Percentiles rank a stretch among this genome's conserved stretches.
Evolutionary conservation across 1,140 invertebrate genomes (phyloP).

Genomic region (Anastrepha ludens): DNA sequence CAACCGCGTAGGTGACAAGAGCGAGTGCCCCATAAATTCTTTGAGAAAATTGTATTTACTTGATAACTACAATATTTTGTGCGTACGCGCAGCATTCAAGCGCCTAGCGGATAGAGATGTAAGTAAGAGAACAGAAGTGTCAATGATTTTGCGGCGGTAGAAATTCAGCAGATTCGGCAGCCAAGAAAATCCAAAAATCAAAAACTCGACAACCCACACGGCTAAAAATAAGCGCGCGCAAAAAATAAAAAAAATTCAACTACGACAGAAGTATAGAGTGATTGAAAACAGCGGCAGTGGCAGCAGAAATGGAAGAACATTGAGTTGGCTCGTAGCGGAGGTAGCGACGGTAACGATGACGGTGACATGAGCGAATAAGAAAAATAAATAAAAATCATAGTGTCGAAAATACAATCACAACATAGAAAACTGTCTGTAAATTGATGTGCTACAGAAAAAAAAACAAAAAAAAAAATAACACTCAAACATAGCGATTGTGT

Average conservation of each 20-base stretch:
- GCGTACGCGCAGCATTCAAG: neutral
- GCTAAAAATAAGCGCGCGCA: constrained; percentile 14
- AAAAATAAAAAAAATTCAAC: neutral
- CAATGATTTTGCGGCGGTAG: constrained; percentile 6
- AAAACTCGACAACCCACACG: constrained; percentile 15
- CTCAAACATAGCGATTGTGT: neutral
- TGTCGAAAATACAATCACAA: neutral
- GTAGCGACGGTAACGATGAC: constrained; percentile 6
- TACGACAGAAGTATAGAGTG: neutral
- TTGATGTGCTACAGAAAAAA: neutral
- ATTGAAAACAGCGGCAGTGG: neutral
- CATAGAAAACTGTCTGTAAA: neutral
- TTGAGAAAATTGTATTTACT: constrained; percentile 38
- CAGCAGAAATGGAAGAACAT: neutral
- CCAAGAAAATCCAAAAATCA: constrained; percentile 45
- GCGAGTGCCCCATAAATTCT: constrained; percentile 23
- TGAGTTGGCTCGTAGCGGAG: neutral
- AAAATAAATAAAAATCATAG: constrained; percentile 9
- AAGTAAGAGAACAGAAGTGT: neutral
- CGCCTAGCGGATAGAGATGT: neutral
- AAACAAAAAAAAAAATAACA: too few species aligned
- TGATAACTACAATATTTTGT: neutral
- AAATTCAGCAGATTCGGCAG: constrained; percentile 4
- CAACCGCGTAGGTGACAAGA: constrained; percentile 37
- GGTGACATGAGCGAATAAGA: neutral